Percentiles rank a stretch among this genome's conserved stretches.
These are phyloP conservation scores for Euphydryas editha DNA, from an alignment of 2,888 invertebrate genomes.

Conservation along the genomic window DNA sequence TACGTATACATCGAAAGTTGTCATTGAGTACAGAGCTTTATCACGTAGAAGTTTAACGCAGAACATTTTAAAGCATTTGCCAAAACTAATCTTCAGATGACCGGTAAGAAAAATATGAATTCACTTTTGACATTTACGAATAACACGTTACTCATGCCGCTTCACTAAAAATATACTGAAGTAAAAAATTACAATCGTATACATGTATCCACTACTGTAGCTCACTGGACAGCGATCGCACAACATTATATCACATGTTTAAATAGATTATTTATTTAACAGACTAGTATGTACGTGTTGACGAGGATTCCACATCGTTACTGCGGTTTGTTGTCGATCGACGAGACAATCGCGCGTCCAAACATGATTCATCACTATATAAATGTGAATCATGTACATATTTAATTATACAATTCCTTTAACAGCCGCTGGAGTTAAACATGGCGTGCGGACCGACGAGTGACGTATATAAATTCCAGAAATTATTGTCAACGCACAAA, in stretches of 20 bases:
- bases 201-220: slow-evolving; percentile 75
- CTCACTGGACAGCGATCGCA: slow-evolving; percentile 74
- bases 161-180: slow-evolving; percentile 79
- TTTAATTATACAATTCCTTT: slow-evolving; percentile 52
- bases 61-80: slow-evolving; percentile 58
- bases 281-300: slow-evolving; percentile 54
- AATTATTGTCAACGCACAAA: slow-evolving; percentile 47
- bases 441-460: slow-evolving; percentile 51
- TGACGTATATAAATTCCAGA: slow-evolving; percentile 63
- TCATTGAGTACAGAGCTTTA: slow-evolving; percentile 72
- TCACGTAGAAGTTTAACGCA: slow-evolving; percentile 73
- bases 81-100: slow-evolving; percentile 47
- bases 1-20: slow-evolving; percentile 66
- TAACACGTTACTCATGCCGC: slow-evolving; percentile 76
- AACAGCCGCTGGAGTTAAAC: slow-evolving; percentile 46
- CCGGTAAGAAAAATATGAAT: slow-evolving; percentile 53
- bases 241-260: slow-evolving; percentile 81
- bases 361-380: slow-evolving; percentile 75
- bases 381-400: slow-evolving; percentile 73
- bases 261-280: slow-evolving; percentile 77
- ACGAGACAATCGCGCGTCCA: slow-evolving; percentile 67
- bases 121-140: slow-evolving; percentile 79
- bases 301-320: slow-evolving; percentile 63
- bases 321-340: slow-evolving; percentile 71
- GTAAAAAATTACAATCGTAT: slow-evolving; percentile 78